Evolutionary conservation across 30 jellyfish, hydroid and myxozoan genomes (phyloP).

Genomic region (Nemopilema nomurai): DNA sequence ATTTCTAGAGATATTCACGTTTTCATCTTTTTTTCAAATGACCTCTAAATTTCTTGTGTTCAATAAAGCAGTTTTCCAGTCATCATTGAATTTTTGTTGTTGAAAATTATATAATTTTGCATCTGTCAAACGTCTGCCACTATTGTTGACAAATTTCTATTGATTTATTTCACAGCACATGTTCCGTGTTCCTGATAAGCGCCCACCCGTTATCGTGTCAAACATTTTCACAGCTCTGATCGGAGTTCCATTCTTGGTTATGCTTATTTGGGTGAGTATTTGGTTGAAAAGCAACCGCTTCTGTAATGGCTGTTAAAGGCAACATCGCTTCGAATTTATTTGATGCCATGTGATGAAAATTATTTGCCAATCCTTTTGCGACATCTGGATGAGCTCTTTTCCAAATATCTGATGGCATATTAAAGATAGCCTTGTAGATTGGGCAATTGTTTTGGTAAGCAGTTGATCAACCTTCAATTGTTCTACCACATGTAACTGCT

Average conservation of each 20-base stretch:
- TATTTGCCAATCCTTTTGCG: conserved; percentile 52
- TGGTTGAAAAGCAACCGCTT: background rate
- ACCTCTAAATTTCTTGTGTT: no score
- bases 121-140: no score
- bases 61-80: background rate
- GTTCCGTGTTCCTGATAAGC: conserved; percentile 96
- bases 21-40: no score
- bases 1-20: no score
- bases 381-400: conserved; percentile 35
- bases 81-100: no score
- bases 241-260: conserved; percentile 77
- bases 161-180: conserved; percentile 71
- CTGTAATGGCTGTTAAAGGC: background rate
- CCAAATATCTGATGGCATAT: conserved; percentile 32
- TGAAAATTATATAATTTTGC: no score
- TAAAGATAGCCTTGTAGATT: background rate
- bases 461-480: no score
- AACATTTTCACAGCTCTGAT: conserved; percentile 83
- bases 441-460: no score
- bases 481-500: no score
- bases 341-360: conserved; percentile 28
- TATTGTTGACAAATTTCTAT: no score
- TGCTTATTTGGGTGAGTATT: conserved; percentile 83
- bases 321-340: background rate
- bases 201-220: conserved; percentile 89